phyloP scores from a whole-genome alignment of 1,140 invertebrate genomes.

The Heliconius congener region DNA sequence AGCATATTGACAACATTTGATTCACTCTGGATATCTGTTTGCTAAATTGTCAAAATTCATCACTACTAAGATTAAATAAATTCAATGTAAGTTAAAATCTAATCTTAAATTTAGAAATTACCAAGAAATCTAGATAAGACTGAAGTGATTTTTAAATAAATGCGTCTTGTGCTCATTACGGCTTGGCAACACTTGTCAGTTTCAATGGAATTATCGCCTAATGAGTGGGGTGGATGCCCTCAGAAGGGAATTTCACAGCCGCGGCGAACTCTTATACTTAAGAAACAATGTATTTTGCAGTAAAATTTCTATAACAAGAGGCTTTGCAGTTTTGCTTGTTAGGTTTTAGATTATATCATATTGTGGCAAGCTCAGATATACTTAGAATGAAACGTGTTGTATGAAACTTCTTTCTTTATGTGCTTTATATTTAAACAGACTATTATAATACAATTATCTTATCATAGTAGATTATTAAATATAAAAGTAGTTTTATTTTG shows the following conservation, averaged over 20 bases:
- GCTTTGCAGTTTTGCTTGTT: slow-evolving; percentile 2
- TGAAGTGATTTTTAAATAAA: slow-evolving; percentile 1
- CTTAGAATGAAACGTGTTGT: background rate
- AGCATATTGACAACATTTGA: no score
- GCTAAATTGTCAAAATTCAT: no score
- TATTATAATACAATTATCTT: no score
- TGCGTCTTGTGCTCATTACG: slow-evolving; percentile 16
- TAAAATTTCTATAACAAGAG: background rate
- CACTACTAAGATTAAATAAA: no score
- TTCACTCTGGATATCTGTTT: no score
- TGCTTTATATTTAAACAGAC: no score
- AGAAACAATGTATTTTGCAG: slow-evolving; percentile 9
- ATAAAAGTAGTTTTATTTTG: no score
- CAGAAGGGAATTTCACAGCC: slow-evolving; percentile 64
- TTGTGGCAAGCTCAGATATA: background rate
- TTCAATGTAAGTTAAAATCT: background rate
- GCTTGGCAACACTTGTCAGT: slow-evolving; percentile 20
- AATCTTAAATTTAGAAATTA: background rate
- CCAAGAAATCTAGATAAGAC: background rate
- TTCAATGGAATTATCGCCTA: slow-evolving; percentile 16
- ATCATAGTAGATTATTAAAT: no score
- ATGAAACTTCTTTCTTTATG: no score
- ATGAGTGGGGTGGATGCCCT: slow-evolving; percentile 63
- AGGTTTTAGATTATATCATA: background rate
- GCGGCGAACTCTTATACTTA: slow-evolving; percentile 42